Percentiles rank a stretch among this genome's conserved stretches.
Conservation (phyloP, 2,888 invertebrate species). For the Pyrrhia umbra region DNA sequence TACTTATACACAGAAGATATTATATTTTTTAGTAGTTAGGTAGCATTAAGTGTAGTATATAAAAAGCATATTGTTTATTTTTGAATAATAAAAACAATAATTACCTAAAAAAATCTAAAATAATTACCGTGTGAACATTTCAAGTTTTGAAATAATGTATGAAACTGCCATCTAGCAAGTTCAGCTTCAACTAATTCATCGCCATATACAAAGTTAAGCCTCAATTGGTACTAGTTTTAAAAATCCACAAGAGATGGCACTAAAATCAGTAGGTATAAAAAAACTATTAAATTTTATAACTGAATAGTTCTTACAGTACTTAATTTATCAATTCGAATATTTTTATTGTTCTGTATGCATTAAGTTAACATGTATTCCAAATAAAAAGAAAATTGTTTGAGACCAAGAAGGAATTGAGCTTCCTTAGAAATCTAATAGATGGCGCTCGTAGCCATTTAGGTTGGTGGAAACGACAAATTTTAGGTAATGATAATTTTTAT, state of each 20-base stretch:
- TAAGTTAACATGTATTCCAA: no score
- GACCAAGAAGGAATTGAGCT: not conserved
- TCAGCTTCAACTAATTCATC: not conserved
- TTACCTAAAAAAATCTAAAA: no score
- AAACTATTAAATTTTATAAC: no score
- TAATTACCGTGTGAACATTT: no score
- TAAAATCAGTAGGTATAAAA: not conserved
- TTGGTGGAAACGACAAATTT: not conserved
- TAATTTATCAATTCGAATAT: not conserved
- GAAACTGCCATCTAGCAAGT: slow-evolving; percentile 28
- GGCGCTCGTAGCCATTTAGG: not conserved
- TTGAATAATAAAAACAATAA: no score
- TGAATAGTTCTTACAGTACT: not conserved
- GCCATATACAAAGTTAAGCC: not conserved
- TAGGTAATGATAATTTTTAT: not conserved
- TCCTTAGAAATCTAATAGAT: slow-evolving; percentile 3
- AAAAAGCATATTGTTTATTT: no score
- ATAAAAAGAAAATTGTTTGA: not conserved
- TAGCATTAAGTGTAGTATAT: no score
- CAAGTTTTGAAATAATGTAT: not conserved
- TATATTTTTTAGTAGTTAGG: no score
- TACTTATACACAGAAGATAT: no score
- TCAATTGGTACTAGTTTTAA: not conserved
- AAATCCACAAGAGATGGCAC: slow-evolving; percentile 24
- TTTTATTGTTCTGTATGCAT: not conserved